Conservation (phyloP, 1,140 invertebrate genomes). For the Cydia amplana region DNA sequence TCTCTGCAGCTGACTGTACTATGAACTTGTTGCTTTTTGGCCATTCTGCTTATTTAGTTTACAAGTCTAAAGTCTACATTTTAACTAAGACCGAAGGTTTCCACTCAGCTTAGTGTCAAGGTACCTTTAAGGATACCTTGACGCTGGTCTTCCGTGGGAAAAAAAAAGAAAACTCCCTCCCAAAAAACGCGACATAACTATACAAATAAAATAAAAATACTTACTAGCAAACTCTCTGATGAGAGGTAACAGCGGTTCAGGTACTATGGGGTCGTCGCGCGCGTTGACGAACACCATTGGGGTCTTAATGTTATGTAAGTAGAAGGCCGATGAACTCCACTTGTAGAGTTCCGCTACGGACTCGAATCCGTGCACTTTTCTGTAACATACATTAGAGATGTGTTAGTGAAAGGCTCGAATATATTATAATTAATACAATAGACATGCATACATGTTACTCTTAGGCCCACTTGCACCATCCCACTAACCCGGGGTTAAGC, state of each 20-base stretch:
- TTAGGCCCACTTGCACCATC: too few species aligned
- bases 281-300: conserved; percentile 95
- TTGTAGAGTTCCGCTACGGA: conserved; percentile 89
- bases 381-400: conserved; percentile 60
- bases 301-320: conserved; percentile 86
- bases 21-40: too few species aligned
- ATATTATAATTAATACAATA: background rate
- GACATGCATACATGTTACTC: too few species aligned
- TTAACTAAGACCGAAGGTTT: too few species aligned
- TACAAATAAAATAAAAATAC: conserved; percentile 58
- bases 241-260: conserved; percentile 84
- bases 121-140: too few species aligned
- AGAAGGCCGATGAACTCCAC: conserved; percentile 89
- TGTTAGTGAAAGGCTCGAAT: background rate
- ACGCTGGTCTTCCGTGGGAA: too few species aligned
- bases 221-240: conserved; percentile 88
- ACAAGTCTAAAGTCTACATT: background rate
- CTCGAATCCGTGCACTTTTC: conserved; percentile 87
- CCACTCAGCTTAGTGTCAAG: too few species aligned
- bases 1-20: too few species aligned
- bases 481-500: too few species aligned
- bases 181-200: too few species aligned
- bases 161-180: too few species aligned
- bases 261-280: conserved; percentile 93
- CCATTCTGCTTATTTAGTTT: background rate